phyloP scores from a whole-genome alignment of 2,797 vertebrate genomes.

The Microctenopoma steveboyesi region DNA sequence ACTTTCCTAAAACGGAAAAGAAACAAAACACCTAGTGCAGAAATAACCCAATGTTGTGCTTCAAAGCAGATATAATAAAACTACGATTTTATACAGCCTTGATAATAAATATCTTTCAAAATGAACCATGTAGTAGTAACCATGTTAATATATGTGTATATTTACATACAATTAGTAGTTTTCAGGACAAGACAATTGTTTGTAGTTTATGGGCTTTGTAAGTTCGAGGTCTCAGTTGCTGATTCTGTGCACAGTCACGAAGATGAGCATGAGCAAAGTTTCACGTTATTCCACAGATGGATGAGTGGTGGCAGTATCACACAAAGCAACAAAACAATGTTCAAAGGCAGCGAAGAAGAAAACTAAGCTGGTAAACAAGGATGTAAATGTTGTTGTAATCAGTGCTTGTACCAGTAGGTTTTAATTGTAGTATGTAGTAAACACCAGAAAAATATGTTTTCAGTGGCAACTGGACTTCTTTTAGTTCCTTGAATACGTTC shows the following conservation, averaged over 20 bases:
- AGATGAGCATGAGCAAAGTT: background rate
- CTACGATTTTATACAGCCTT: background rate
- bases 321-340: slow-evolving; percentile 1
- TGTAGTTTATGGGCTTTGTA: background rate
- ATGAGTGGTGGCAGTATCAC: no score
- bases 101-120: background rate
- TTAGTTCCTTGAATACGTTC: no score
- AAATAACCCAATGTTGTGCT: slow-evolving; percentile 11
- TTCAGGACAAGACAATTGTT: no score
- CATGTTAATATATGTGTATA: no score
- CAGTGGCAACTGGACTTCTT: no score
- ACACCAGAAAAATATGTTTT: no score
- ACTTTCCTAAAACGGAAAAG: background rate
- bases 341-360: background rate
- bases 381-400: background rate
- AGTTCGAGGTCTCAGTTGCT: background rate
- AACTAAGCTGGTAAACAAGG: background rate
- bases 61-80: background rate
- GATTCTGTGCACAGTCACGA: background rate
- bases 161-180: no score
- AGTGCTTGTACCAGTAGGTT: background rate
- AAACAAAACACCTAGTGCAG: slow-evolving; percentile 10
- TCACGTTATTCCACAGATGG: background rate
- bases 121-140: background rate
- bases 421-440: background rate